Evolutionary conservation across 2,113 vertebrate species (phyloP), one percentile per base, ranked within the genome.

Genomic region (Halcyon senegalensis): DNA sequence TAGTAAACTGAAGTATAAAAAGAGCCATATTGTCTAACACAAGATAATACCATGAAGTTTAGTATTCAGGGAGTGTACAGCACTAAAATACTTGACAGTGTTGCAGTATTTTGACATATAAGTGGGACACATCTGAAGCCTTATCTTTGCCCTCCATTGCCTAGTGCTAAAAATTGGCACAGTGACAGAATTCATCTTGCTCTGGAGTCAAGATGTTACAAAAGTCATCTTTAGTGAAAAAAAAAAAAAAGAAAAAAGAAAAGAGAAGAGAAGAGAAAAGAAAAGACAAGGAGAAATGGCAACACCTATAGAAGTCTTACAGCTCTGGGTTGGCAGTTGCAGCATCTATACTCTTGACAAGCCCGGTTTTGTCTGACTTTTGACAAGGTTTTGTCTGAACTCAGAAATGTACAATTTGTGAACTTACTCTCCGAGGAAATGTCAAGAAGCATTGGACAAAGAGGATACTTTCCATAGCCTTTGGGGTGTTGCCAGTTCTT

Each of bases 71-170:
- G 63, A 85, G 76, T 14, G 73, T 82, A 59, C 7, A 1, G 58
- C 79, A 73, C 90, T 95, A 66, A 96, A 94, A 79, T 88, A 85
- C 86, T 97, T 95, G 91, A 90, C 93, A 96, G 10, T 66, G 85
- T 82, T 89, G 93, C 93, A 80, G 69, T 90, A 89, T 94, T 96
- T 96, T 96, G 93, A 93, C 93, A 69, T 66, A 48, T 72, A 94
- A 96, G 69, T 89, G 93, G 94, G 83, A 89, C 82, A 90, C 5
- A 43, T 93, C 93, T 95, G 94, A 97, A 96, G 92, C 66, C 92
- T 94, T 90, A 90, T 92, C 87, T 94, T 86, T 95, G 94, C 83
- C 85, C 77, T 90, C 78, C 81, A 53, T 89, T 89, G 94, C 91
- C 76, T 95, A 24, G 89, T 72, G 80, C 76, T 83, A 86, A 92